Base-by-base conservation (phyloP, 1,140 invertebrate species). In the Drosophila pallidifrons region DNA sequence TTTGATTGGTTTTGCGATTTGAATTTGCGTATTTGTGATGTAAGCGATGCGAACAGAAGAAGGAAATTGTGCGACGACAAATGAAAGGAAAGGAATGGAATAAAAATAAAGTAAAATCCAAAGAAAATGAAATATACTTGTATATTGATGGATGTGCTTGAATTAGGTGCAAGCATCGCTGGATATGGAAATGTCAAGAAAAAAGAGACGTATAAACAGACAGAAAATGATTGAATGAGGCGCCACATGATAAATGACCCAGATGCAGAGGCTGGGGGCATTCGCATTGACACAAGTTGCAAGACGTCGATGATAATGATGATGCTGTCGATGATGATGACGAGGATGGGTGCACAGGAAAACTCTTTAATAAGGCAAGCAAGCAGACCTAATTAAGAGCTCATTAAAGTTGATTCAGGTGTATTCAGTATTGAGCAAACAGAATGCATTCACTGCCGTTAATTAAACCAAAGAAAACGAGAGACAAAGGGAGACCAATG, bases 1-100 rank as follows among this genome's bases (percentile, higher is more conserved):
- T 88, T 89, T 83, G 85, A 88, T 88, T 89, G 85, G 80, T 82
- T 75, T 55, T 82, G 69, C 60, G 68, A 67, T 77, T 70, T 70
- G 65, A 49, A 77, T 59, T 80, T 88, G 69, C 47, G 58, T 79
- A 61, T 68, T 82, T 65, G 60, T 59, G 58, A 66, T 61, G 68
- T 59, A 64, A 71, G 67, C 59, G 60, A 59, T 32, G 77, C 68
- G 73, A 59, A 65, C 68, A 74, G 80, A 75, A 78, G 20, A 81
- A 75, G 77, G 85, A 83, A 89, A 88, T 89, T 88, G 85, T 83
- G 81, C 74, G 83, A 69, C 60, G 60, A 71, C 41, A 70, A 63
- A 70, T 35, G 11, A 57, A 13, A 25, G 20, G 20, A 25, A 60
- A 41, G 20, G 75, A 69, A 81, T 77, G 74, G 7, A 32, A 32